Evolutionary conservation across 2,888 invertebrate genomes (phyloP).

Genomic region (Apantesis nais): DNA sequence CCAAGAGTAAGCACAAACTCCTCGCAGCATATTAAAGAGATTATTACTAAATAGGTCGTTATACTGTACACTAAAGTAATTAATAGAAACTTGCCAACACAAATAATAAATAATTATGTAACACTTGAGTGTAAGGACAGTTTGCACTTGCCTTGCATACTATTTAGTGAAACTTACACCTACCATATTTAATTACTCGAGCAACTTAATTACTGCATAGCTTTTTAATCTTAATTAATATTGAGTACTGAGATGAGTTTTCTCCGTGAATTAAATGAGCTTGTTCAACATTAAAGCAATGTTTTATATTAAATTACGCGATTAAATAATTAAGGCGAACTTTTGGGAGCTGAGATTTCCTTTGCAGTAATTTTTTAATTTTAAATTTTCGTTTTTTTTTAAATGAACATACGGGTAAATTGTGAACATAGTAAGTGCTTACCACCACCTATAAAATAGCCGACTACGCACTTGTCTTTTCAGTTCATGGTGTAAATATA

Average conservation of each 20-base stretch:
- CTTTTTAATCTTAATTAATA: conserved; percentile 11
- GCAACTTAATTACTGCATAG: conserved; percentile 7
- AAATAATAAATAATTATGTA: conserved; percentile 1
- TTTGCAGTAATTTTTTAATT: background rate
- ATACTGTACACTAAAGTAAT: background rate
- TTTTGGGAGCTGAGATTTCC: background rate
- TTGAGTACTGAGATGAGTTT: background rate
- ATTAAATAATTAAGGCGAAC: background rate
- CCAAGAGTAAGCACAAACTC: background rate
- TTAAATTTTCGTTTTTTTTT: background rate
- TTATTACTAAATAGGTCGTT: background rate
- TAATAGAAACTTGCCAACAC: background rate
- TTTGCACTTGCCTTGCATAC: conserved; percentile 5
- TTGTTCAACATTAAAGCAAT: background rate
- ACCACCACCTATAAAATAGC: background rate
- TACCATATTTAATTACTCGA: conserved; percentile 9
- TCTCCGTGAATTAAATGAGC: background rate
- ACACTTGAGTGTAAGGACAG: background rate
- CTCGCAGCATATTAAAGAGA: background rate
- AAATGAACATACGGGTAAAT: background rate
- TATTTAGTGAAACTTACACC: conserved; percentile 9
- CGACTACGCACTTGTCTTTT: too few species aligned
- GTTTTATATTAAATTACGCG: background rate
- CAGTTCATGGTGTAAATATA: too few species aligned
- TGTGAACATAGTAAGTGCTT: background rate